phyloP scores from a whole-genome alignment of 2,797 vertebrate genomes.

The Lutjanus argentimaculatus region DNA sequence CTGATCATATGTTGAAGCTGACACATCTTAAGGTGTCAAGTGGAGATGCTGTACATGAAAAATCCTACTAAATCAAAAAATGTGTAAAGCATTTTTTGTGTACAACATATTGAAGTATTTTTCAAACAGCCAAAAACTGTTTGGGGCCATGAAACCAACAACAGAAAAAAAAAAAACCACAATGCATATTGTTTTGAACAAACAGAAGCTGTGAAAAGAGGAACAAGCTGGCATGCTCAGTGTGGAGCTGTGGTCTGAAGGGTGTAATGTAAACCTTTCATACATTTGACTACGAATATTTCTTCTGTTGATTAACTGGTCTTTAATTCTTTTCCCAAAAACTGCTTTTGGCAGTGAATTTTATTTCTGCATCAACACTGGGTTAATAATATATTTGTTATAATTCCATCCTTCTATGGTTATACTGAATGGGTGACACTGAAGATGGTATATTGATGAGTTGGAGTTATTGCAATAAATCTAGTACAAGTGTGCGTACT shows the following conservation, averaged over 20 bases:
- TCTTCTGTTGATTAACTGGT: background rate
- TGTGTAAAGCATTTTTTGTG: background rate
- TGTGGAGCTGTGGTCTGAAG: background rate
- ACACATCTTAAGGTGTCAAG: background rate
- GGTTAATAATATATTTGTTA: background rate
- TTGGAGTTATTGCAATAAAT: constrained; percentile 7
- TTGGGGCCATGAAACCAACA: background rate
- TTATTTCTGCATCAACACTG: background rate
- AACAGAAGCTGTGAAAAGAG: no score
- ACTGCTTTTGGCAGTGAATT: background rate
- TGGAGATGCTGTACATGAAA: background rate
- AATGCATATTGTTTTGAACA: no score
- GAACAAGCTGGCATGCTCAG: no score
- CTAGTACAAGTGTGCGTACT: constrained; percentile 1
- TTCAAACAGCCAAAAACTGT: background rate
- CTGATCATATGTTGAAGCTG: background rate
- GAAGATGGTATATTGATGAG: background rate
- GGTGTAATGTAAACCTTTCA: background rate
- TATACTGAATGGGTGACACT: background rate
- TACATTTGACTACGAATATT: background rate
- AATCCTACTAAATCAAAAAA: no score
- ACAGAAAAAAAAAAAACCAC: background rate
- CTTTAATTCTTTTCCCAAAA: background rate
- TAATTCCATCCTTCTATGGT: background rate
- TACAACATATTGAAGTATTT: background rate